Evolutionary conservation across 2,113 vertebrate genomes (phyloP), one percentile per base, ranked within the genome.

Genomic region (Buteo buteo): DNA sequence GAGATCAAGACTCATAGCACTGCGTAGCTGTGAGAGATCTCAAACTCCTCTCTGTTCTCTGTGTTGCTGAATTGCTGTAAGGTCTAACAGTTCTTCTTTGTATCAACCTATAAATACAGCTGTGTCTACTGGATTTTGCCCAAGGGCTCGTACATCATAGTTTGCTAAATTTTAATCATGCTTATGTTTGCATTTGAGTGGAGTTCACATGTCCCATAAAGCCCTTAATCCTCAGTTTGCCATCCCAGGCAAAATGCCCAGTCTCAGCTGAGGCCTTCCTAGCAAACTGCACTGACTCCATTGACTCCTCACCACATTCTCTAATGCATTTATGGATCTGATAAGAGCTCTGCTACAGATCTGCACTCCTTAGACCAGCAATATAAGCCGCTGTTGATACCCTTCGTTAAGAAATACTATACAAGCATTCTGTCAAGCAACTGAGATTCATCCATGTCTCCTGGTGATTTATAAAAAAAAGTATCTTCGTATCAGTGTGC

Each of bases 141-240:
- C 96, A 95, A 93, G 93, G 95, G 96, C 81, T 90, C 7, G 25
- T 81, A 85, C 86, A 96, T 98, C 94, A 85, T 83, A 83, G 91
- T 96, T 98, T 96, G 96, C 97, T 98, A 96, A 97, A 94, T 98
- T 98, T 97, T 98, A 97, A 97, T 98, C 94, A 58, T 93, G 94
- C 92, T 97, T 95, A 96, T 98, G 96, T 98, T 98, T 98, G 96
- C 70, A 66, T 98, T 98, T 98, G 96, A 96, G 96, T 82, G 88
- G 86, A 97, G 97, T 97, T 98, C 96, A 95, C 73, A 86, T 98
- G 96, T 97, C 94, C 94, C 64, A 55, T 86, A 97, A 97, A 98
- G 94, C 96, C 82, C 82, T 97, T 96, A 95, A 97, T 97, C 97
- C 97, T 95, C 79, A 69, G 76, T 94, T 97, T 97, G 97, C 96